These are phyloP conservation scores for Melanostigma gelatinosum DNA, from an alignment of 2,113 vertebrate species.

Conservation along the genomic window DNA sequence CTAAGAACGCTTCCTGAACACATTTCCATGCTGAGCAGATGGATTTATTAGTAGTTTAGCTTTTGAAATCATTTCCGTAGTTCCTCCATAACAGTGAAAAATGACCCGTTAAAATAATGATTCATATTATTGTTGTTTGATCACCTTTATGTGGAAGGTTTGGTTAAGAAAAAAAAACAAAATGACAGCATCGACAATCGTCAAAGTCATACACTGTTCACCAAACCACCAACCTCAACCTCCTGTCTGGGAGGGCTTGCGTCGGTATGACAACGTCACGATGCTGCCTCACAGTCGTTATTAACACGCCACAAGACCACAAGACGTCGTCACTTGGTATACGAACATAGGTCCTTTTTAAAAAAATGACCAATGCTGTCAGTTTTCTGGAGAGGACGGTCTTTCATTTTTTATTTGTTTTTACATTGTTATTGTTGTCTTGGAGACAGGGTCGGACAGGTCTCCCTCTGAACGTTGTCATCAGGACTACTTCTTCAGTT, in stretches of 20 bases:
- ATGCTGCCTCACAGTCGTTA: background rate
- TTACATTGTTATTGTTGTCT: background rate
- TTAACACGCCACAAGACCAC: constrained; percentile 18
- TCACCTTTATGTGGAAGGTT: background rate
- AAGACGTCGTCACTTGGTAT: background rate
- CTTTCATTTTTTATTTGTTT: background rate
- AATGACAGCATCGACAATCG: background rate
- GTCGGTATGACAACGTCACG: background rate
- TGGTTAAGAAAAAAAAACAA: background rate
- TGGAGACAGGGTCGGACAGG: background rate
- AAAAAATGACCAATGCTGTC: constrained; percentile 1
- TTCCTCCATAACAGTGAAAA: background rate
- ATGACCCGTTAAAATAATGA: background rate
- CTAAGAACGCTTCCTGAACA: no score
- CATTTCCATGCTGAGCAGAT: no score
- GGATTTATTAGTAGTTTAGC: no score
- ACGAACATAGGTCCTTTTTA: background rate
- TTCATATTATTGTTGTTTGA: background rate
- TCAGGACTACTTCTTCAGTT: background rate
- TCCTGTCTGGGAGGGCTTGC: constrained; percentile 3
- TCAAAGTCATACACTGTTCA: constrained; percentile 1
- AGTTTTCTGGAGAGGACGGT: background rate
- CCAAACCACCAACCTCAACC: background rate
- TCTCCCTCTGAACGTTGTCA: background rate
- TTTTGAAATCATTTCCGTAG: background rate